phyloP scores from a whole-genome alignment of 2,113 vertebrate species.

The Rostratula benghalensis region DNA sequence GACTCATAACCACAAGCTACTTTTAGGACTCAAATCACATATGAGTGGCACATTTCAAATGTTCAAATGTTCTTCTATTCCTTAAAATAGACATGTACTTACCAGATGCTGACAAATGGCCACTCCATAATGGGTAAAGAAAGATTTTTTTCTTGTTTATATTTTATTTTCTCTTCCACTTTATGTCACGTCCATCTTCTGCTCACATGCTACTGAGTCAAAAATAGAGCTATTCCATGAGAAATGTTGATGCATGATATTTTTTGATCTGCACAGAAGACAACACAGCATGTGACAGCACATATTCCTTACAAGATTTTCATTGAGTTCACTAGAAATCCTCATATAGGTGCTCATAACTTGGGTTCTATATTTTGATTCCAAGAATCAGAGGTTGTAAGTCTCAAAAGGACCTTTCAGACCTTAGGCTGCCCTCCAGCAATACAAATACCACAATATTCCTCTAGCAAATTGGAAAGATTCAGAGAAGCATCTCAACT shows the following conservation, averaged over 20 bases:
- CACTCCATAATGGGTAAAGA: neutral
- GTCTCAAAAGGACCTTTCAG: conserved; percentile 16
- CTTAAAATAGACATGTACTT: conserved; percentile 23
- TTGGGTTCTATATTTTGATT: neutral
- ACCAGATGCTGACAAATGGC: neutral
- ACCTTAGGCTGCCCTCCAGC: neutral
- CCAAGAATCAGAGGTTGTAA: conserved; percentile 29
- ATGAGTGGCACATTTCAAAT: conserved; percentile 33
- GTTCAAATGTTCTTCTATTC: neutral
- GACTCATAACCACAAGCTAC: neutral
- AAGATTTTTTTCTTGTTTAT: neutral
- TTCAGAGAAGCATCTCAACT: conserved; percentile 20
- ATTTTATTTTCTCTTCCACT: neutral
- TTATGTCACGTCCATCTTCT: conserved; percentile 40
- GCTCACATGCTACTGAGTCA: conserved; percentile 26
- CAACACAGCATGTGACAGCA: conserved; percentile 27
- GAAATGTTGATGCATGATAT: neutral
- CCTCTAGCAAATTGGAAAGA: conserved; percentile 11
- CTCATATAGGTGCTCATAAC: neutral
- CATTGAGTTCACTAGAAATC: neutral
- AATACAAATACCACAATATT: neutral
- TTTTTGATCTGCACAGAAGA: conserved; percentile 42
- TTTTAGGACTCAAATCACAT: conserved; percentile 28
- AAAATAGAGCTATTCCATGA: conserved; percentile 34
- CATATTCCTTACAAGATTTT: neutral